Evolutionary conservation across 2,797 vertebrate genomes (phyloP), one percentile per base, ranked within the genome.

Genomic region (Euthynnus affinis): DNA sequence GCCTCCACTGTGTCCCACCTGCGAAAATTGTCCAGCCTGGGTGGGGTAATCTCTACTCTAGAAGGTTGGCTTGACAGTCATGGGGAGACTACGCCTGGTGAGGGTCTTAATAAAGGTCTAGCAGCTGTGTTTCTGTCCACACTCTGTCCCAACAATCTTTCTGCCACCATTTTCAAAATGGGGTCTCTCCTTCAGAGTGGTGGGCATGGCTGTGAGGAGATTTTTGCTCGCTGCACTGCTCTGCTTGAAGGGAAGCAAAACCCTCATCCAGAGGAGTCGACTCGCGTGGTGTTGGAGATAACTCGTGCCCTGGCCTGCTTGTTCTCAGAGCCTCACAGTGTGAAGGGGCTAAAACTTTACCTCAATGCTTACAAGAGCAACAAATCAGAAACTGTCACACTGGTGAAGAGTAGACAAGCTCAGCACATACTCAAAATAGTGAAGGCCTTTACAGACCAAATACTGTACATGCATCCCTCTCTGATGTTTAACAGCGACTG

Each of bases 81-180:
- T 22, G 92, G 85, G 73, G 89, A 93, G 5, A 88, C 82, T 20
- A 87, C 93, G 75, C 85, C 87, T 0, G 87, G 60, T 1, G 89
- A 93, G 20, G 85, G 94, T 2, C 93, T 96, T 52, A 96, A 92
- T 0, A 95, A 96, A 82, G 94, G 95, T 1, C 93, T 95, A 52
- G 95, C 94, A 0, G 96, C 96, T 0, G 71, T 96, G 58, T 98
- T 99, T 79, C 95, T 99, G 44, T 97, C 96, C 22, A 91, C 94
- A 0, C 89, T 99, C 9, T 92, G 91, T 74, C 98, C 97, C 0
- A 90, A 94, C 87, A 98, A 96, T 49, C 75, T 96, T 10, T 93
- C 91, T 0, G 94, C 97, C 1, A 94, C 94, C 0, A 76, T 97
- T 53, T 96, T 95, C 76, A 93, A 95, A 82, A 96, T 99, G 96